A percentile compares a stretch with the other conserved stretches of the same genome.
Conservation (phyloP, 2,113 vertebrate species). For the Meleagris gallopavo region DNA sequence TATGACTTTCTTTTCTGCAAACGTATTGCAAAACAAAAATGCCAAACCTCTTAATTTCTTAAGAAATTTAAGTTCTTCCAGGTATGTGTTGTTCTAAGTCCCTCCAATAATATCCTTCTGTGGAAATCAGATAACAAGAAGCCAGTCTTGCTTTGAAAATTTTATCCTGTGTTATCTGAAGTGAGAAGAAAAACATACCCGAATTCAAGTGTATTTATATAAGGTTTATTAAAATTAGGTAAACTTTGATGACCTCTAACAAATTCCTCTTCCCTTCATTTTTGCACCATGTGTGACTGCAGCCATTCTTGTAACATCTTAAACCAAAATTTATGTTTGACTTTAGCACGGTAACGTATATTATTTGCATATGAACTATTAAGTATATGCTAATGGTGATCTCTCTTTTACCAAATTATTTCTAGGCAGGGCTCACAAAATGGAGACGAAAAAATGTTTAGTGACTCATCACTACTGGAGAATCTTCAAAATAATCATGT, state of each 20-base stretch:
- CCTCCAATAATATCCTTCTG: not conserved
- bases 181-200: not conserved
- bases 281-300: not conserved
- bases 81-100: not conserved
- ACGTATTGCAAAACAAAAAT: not conserved
- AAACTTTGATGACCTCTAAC: not conserved
- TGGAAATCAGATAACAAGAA: not conserved
- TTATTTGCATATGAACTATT: not conserved
- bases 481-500: conserved; percentile 98
- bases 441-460: conserved; percentile 89
- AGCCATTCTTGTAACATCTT: not conserved
- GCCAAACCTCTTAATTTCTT: not conserved
- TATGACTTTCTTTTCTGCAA: not conserved
- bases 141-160: not conserved
- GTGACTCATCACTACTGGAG: conserved; percentile 91
- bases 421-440: conserved; percentile 87
- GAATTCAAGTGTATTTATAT: not conserved
- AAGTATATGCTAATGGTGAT: not conserved
- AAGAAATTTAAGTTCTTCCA: not conserved
- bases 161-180: not conserved
- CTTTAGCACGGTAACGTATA: not conserved
- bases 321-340: not conserved
- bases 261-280: not conserved
- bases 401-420: conserved; percentile 4
- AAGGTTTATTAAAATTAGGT: not conserved